phyloP scores from a whole-genome alignment of 1,140 invertebrate species.

The Neodiprion lecontei region DNA sequence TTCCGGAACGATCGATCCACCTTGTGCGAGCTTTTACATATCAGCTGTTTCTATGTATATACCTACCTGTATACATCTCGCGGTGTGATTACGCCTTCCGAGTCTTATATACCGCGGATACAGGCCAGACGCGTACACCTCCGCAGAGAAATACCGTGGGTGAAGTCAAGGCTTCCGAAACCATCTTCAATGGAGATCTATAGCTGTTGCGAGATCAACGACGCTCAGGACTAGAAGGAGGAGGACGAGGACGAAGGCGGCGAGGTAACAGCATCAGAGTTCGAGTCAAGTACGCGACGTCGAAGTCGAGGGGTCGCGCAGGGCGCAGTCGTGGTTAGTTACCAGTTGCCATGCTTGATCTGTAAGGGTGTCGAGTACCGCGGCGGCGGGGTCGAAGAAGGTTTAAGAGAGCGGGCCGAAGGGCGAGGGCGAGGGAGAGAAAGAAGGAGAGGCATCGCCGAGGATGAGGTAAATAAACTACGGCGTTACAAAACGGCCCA shows the following conservation, averaged over 20 bases:
- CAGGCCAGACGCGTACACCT: no score
- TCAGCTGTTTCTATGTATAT: no score
- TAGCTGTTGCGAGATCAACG: no score
- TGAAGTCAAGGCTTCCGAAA: no score
- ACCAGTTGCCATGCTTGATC: conserved; percentile 2
- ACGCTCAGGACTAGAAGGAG: no score
- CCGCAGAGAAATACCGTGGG: no score
- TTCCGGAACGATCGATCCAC: neutral
- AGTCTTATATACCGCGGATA: no score
- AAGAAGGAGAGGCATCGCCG: neutral
- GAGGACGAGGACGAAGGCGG: no score
- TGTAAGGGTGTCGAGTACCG: neutral
- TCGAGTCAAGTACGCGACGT: neutral
- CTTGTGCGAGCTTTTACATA: neutral
- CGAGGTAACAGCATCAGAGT: neutral
- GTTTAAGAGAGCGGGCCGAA: neutral
- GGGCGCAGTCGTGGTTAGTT: neutral
- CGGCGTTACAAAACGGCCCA: neutral
- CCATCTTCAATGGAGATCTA: no score
- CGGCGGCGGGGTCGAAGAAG: neutral
- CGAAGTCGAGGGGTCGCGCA: neutral
- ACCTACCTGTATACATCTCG: no score
- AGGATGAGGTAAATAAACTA: conserved; percentile 4
- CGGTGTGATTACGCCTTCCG: no score
- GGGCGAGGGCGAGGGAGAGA: neutral